A percentile compares a stretch with the other conserved stretches of the same genome.
Evolutionary conservation across 2,888 invertebrate species (phyloP).

Genomic region (Acleris holmiana): DNA sequence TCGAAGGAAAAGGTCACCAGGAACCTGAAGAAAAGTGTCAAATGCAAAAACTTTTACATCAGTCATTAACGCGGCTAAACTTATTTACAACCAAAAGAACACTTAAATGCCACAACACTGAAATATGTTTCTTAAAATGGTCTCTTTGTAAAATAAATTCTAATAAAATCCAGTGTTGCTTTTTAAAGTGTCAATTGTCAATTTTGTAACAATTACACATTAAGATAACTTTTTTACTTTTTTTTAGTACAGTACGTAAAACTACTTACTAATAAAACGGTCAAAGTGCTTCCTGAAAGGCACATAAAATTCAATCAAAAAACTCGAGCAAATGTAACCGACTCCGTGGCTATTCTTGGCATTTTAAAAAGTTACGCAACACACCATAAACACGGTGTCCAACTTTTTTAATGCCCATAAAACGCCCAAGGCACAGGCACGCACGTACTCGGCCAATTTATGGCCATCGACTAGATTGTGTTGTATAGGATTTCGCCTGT

Average conservation of each 20-base stretch:
- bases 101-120: too few species aligned
- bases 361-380: constrained; percentile 35
- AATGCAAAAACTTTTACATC: too few species aligned
- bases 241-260: too few species aligned
- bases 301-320: neutral
- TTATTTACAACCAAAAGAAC: too few species aligned
- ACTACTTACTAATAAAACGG: neutral
- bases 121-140: too few species aligned
- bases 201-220: neutral
- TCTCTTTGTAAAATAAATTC: too few species aligned
- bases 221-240: neutral
- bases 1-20: too few species aligned
- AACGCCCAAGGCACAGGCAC: constrained; percentile 41
- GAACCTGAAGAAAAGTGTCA: too few species aligned
- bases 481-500: constrained; percentile 35
- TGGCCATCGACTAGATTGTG: constrained; percentile 18
- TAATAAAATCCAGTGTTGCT: too few species aligned
- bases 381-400: constrained; percentile 55
- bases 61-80: too few species aligned
- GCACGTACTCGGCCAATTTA: constrained; percentile 26
- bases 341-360: constrained; percentile 4
- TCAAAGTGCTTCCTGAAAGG: neutral
- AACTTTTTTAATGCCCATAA: constrained; percentile 67
- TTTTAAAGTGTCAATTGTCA: too few species aligned
- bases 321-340: neutral